Percentiles rank a stretch among this genome's conserved stretches.
Conservation (phyloP, 2,113 vertebrate species). For the Pyrgilauda ruficollis region DNA sequence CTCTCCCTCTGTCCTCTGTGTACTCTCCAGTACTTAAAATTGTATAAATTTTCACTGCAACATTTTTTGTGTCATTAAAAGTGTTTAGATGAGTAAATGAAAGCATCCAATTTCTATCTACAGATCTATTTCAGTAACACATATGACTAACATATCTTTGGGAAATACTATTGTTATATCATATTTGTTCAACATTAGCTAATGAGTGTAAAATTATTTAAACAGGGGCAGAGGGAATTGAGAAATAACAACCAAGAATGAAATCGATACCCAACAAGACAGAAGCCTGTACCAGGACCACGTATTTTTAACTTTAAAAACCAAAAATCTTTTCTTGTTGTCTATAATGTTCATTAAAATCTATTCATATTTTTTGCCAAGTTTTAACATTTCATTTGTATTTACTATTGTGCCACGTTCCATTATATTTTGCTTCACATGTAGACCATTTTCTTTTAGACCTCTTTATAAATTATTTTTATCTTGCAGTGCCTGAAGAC, state of each 20-base stretch:
- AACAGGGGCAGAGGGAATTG: background rate
- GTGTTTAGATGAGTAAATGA: background rate
- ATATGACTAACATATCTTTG: background rate
- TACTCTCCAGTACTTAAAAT: background rate
- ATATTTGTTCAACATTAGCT: background rate
- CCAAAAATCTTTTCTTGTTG: background rate
- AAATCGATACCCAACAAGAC: background rate
- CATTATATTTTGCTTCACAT: background rate
- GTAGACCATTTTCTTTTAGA: background rate
- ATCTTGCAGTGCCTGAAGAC: background rate
- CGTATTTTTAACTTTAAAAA: background rate
- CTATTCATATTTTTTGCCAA: background rate
- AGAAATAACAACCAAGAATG: background rate
- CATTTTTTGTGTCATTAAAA: background rate
- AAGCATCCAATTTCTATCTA: background rate
- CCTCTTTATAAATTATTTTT: background rate
- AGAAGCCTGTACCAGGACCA: background rate
- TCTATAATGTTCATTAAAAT: background rate
- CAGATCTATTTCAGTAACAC: background rate
- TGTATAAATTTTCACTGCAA: background rate
- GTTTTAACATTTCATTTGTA: background rate
- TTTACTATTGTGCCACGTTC: background rate
- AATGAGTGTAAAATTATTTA: background rate
- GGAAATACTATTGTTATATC: background rate
- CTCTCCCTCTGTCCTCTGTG: background rate